A percentile compares a stretch with the other conserved stretches of the same genome.
phyloP scores from a whole-genome alignment of 2,113 vertebrate species.

The Tupaia chinensis region DNA sequence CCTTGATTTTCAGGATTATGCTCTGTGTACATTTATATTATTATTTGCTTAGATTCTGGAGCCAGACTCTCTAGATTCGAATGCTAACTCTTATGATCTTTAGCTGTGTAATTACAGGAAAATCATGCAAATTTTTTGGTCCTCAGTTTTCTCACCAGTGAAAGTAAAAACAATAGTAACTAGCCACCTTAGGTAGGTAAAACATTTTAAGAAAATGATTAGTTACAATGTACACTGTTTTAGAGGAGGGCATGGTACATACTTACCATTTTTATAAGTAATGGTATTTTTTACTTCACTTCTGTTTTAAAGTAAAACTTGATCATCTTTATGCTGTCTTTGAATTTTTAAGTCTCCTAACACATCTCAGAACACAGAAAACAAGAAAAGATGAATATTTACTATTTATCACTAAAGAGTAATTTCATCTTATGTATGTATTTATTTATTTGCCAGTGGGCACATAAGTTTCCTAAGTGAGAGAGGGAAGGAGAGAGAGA shows the following conservation, averaged over 20 bases:
- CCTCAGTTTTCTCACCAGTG: background rate
- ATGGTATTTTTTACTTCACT: slow-evolving; percentile 85
- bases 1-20: slow-evolving; percentile 85
- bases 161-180: background rate
- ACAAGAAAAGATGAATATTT: background rate
- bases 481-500: too few relatives aligned
- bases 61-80: too few relatives aligned
- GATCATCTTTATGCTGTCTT: background rate
- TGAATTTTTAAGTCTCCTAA: slow-evolving; percentile 40
- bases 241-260: background rate
- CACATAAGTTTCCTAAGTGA: too few relatives aligned
- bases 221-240: background rate
- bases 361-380: background rate
- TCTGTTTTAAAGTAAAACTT: slow-evolving; percentile 79
- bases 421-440: background rate
- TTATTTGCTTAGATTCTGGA: slow-evolving; percentile 71
- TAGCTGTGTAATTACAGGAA: background rate
- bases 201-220: background rate
- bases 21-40: slow-evolving; percentile 87
- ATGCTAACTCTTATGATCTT: background rate
- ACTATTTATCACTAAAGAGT: background rate
- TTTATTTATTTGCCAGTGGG: too few relatives aligned
- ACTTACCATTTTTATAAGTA: slow-evolving; percentile 79
- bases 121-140: too few relatives aligned
- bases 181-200: background rate